phyloP scores from a whole-genome alignment of 23 tunicate species.

The Phallusia fumigata region DNA sequence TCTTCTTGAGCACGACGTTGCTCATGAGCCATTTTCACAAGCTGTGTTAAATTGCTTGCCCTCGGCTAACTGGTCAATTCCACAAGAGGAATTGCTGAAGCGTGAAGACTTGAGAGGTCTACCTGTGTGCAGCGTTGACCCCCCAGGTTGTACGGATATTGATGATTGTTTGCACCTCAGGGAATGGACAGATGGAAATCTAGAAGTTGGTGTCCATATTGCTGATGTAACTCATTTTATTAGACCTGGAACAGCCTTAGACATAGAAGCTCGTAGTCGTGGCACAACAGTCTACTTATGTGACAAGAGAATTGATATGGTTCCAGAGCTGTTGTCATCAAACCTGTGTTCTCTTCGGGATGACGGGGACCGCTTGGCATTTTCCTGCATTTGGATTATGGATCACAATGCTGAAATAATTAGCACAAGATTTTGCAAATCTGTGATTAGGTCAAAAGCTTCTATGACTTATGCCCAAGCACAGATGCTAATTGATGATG shows the following conservation, averaged over 20 bases:
- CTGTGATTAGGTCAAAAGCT: constrained; percentile 82
- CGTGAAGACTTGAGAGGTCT: constrained; percentile 79
- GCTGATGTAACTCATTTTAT: constrained; percentile 98
- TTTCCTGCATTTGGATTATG: constrained; percentile 97
- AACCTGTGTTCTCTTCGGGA: constrained; percentile 98
- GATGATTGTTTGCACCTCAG: constrained; percentile 94
- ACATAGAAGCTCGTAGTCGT: constrained; percentile 75
- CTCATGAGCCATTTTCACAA: constrained; percentile 97
- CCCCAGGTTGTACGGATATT: constrained; percentile 99
- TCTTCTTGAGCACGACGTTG: constrained; percentile 92
- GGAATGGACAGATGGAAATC: constrained; percentile 44
- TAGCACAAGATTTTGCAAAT: constrained; percentile 72
- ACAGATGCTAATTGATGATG: constrained; percentile 93
- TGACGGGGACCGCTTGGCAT: constrained; percentile 97
- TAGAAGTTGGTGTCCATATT: constrained; percentile 98
- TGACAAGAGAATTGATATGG: constrained; percentile 99
- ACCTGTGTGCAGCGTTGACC: constrained; percentile 95
- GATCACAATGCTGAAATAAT: constrained; percentile 83
- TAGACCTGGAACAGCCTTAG: constrained; percentile 81
- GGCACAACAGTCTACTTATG: constrained; percentile 96
- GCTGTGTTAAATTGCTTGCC: constrained; percentile 96
- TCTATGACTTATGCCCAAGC: constrained; percentile 98
- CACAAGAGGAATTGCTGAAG: constrained; percentile 50
- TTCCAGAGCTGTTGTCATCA: constrained; percentile 91
- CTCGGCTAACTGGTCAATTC: constrained; percentile 77